phyloP scores from a whole-genome alignment of 2,797 vertebrate species.

The Arrhamphus sclerolepis region DNA sequence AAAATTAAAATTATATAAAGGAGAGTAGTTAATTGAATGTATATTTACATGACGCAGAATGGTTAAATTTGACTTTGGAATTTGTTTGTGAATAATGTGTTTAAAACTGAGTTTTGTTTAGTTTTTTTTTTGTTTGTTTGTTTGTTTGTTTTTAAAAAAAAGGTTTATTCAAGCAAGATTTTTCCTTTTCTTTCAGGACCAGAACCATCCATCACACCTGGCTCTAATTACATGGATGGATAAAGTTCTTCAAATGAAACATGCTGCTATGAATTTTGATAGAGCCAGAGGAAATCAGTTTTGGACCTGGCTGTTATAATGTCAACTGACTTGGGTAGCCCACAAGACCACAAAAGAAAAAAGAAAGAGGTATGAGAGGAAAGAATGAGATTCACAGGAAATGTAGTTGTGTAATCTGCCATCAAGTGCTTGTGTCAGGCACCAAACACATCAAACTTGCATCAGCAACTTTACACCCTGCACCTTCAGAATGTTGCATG shows the following conservation, averaged over 20 bases:
- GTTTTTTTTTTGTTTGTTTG: too few species aligned
- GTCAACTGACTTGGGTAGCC: neutral
- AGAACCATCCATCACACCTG: neutral
- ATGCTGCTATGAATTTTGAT: neutral
- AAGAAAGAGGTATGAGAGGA: neutral
- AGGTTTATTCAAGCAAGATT: neutral
- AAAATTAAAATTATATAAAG: too few species aligned
- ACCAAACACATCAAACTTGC: neutral
- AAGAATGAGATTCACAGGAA: constrained; percentile 27
- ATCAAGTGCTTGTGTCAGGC: neutral
- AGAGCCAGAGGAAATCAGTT: neutral
- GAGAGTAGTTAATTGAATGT: too few species aligned
- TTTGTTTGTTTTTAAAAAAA: too few species aligned
- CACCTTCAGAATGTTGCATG: constrained; percentile 11
- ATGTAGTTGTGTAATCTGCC: neutral
- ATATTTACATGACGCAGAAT: too few species aligned
- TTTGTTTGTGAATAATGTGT: too few species aligned
- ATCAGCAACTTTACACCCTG: neutral
- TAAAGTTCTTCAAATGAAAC: neutral
- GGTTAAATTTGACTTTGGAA: too few species aligned
- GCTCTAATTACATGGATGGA: too few species aligned
- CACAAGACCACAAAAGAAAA: constrained; percentile 15
- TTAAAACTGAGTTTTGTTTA: too few species aligned
- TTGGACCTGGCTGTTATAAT: neutral
- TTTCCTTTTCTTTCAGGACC: neutral